Evolutionary conservation across 2,797 vertebrate species (phyloP).

Genomic region (Cetoscarus ocellatus): DNA sequence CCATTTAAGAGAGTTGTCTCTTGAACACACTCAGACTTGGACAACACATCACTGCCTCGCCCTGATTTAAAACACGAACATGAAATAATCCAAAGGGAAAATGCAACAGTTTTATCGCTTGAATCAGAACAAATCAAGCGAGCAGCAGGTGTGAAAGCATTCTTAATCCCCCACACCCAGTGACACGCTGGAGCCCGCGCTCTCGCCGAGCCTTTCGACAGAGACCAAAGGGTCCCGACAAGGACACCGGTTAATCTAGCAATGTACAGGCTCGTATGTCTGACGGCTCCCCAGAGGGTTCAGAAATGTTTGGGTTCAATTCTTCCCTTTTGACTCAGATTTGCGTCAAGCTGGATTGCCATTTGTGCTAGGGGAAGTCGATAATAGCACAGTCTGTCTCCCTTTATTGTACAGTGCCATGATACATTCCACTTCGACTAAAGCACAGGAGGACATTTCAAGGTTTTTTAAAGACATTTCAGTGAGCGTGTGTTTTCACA

Average conservation of each 20-base stretch:
- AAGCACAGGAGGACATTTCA: conserved; percentile 79
- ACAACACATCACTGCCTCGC: too few species aligned
- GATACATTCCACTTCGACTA: conserved; percentile 79
- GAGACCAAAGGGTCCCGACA: conserved; percentile 77
- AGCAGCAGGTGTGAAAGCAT: too few species aligned
- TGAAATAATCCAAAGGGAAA: too few species aligned
- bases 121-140: too few species aligned
- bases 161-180: conserved; percentile 41
- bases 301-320: conserved; percentile 50
- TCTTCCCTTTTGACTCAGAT: conserved; percentile 52
- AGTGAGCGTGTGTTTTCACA: conserved; percentile 31
- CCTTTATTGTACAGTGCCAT: conserved; percentile 83
- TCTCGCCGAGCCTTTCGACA: conserved; percentile 62
- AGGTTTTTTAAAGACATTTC: conserved; percentile 48
- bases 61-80: too few species aligned
- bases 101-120: too few species aligned
- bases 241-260: conserved; percentile 68
- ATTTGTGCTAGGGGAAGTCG: conserved; percentile 65
- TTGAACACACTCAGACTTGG: too few species aligned
- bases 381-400: conserved; percentile 76
- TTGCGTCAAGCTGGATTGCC: conserved; percentile 58
- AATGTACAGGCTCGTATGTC: conserved; percentile 59
- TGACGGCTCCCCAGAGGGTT: conserved; percentile 58
- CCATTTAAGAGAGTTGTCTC: too few species aligned
- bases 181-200: conserved; percentile 66